Conservation (phyloP, 23 tunicate species). For the Styela clava region DNA sequence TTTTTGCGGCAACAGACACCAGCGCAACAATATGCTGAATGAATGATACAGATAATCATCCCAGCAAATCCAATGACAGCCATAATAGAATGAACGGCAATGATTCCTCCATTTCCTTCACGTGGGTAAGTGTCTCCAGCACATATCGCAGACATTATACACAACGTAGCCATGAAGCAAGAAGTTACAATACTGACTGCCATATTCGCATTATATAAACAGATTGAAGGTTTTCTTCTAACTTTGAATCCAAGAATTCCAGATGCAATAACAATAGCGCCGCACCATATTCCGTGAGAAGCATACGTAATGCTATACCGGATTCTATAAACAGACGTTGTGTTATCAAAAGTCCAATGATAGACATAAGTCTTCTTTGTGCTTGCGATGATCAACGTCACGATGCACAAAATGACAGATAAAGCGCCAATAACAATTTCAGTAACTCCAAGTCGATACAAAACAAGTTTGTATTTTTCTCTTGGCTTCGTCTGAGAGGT, state of each 20-base stretch:
- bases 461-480: background rate
- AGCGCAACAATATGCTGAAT: conserved; percentile 12
- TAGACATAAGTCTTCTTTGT: background rate
- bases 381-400: background rate
- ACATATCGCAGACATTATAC: background rate
- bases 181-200: background rate
- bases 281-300: conserved; percentile 2
- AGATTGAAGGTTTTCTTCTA: background rate
- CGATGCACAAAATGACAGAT: background rate
- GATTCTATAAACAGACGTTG: background rate
- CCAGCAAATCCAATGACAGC: background rate
- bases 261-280: background rate
- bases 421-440: background rate
- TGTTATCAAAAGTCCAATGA: background rate
- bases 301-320: background rate
- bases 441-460: background rate
- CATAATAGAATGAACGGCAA: background rate
- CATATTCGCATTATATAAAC: conserved; percentile 11
- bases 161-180: background rate
- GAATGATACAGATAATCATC: conserved; percentile 7
- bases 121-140: background rate
- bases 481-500: background rate
- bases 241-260: background rate
- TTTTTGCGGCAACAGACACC: background rate
- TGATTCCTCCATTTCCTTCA: background rate